phyloP scores from a whole-genome alignment of 1,140 invertebrate species.

The Octopus sinensis region DNA sequence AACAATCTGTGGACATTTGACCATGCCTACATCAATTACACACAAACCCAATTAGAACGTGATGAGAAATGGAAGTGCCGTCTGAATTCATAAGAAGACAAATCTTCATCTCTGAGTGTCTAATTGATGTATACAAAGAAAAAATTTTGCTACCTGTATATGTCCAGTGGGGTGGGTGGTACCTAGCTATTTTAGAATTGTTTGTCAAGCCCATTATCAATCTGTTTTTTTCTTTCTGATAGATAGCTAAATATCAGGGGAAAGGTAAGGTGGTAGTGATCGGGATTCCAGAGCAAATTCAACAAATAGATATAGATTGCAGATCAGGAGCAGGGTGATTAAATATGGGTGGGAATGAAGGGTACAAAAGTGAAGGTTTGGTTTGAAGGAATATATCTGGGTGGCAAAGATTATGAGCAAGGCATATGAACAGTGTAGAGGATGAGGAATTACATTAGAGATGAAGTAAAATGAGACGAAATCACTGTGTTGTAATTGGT shows the following conservation, averaged over 20 bases:
- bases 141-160: neutral
- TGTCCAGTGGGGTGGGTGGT: neutral
- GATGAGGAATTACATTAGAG: too few relatives aligned
- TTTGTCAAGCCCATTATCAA: neutral
- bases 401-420: too few relatives aligned
- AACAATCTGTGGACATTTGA: neutral
- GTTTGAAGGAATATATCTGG: too few relatives aligned
- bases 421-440: too few relatives aligned
- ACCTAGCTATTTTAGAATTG: neutral
- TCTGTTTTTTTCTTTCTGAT: neutral
- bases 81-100: neutral
- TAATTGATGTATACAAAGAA: neutral
- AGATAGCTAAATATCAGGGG: neutral
- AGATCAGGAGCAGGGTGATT: too few relatives aligned
- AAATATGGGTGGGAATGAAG: too few relatives aligned
- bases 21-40: neutral
- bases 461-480: too few relatives aligned
- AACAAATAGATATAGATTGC: too few relatives aligned
- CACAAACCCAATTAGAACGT: neutral
- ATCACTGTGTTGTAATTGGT: too few relatives aligned
- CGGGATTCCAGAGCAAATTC: too few relatives aligned
- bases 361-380: too few relatives aligned
- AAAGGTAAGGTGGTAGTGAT: neutral
- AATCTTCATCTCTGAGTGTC: neutral
- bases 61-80: conserved; percentile 3